Evolutionary conservation across 2,113 vertebrate genomes (phyloP), one percentile per base, ranked within the genome.

Genomic region (Cebidichthys violaceus): DNA sequence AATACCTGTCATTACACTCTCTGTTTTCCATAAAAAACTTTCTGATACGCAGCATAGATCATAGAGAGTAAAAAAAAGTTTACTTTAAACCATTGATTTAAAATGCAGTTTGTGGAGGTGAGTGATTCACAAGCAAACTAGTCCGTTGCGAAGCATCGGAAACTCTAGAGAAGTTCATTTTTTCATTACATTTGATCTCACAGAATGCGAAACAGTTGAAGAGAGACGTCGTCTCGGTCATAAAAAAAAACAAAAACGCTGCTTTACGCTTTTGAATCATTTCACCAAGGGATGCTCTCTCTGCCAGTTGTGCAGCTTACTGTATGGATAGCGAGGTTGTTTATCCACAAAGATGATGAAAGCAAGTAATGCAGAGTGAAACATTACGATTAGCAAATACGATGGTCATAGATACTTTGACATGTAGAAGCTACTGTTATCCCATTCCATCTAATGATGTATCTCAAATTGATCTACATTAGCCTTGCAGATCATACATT

Each of bases 11-110:
- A 68, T 75, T 70, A 59, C 68, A 31, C 1, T 5, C 17, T 20
- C 24, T 45, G 31, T 74, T 75, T 75, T 52, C 70, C 39, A 72
- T 69, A 76, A 69, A 69, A 72, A 67, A 69, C 75, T 76, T 50
- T 69, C 27, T 70, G 29, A 66, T 39, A 60, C 1, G 6, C 35
- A 7, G 35, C 24, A 61, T 54, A 13, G 6, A 75, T 35, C 15
- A 45, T 18, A 2, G 50, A 61, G 31, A 15, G 6, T 59, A 4
- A 54, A 74, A 4, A 54, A 54, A 45, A 35, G 27, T 47, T 45
- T 8, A 20, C 7, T 29, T 43, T 7, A 47, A 65, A 57, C 4
- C 57, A 29, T 47, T 59, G 35, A 59, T 22, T 39, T 8, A 27
- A 41, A 71, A 83, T 57, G 29, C 8, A 37, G 22, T 45, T 69